Percentiles rank a stretch among this genome's conserved stretches.
phyloP scores from a whole-genome alignment of 2,888 invertebrate genomes.

The Choristoneura rosaceana region DNA sequence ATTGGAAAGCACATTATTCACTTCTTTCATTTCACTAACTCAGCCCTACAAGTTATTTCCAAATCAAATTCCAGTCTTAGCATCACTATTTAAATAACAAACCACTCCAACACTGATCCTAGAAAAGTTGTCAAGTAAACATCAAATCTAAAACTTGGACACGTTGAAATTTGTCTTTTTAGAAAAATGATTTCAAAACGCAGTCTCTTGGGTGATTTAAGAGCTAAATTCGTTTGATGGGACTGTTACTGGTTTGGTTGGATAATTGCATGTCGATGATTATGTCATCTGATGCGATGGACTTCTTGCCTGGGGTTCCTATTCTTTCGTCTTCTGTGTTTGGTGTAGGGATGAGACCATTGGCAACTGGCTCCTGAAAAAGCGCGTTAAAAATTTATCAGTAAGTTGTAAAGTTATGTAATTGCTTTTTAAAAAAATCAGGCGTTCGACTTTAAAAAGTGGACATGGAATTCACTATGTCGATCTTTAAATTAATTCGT shows the following conservation, averaged over 20 bases:
- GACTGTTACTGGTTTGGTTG: constrained; percentile 48
- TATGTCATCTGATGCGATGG: constrained; percentile 82
- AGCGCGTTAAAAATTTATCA: neutral
- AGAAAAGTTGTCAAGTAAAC: constrained; percentile 23
- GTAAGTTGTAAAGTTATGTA: too few species aligned
- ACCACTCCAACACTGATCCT: constrained; percentile 13
- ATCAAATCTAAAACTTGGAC: constrained; percentile 32
- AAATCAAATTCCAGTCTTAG: constrained; percentile 17
- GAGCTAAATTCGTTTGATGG: constrained; percentile 63
- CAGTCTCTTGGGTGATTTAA: constrained; percentile 34
- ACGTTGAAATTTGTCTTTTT: constrained; percentile 8
- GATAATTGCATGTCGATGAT: constrained; percentile 86
- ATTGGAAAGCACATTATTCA: too few species aligned
- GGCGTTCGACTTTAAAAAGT: too few species aligned
- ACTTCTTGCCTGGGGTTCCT: constrained; percentile 76
- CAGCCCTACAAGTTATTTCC: neutral
- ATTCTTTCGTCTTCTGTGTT: constrained; percentile 76
- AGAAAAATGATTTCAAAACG: constrained; percentile 38
- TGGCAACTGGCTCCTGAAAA: constrained; percentile 68
- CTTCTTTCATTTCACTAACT: neutral
- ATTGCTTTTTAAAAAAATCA: too few species aligned
- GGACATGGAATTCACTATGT: too few species aligned
- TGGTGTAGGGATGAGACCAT: constrained; percentile 79
- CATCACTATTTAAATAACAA: constrained; percentile 35
- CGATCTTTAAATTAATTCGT: too few species aligned